Conservation (phyloP, 2,797 vertebrate genomes). For the Eulemur rubriventer region DNA sequence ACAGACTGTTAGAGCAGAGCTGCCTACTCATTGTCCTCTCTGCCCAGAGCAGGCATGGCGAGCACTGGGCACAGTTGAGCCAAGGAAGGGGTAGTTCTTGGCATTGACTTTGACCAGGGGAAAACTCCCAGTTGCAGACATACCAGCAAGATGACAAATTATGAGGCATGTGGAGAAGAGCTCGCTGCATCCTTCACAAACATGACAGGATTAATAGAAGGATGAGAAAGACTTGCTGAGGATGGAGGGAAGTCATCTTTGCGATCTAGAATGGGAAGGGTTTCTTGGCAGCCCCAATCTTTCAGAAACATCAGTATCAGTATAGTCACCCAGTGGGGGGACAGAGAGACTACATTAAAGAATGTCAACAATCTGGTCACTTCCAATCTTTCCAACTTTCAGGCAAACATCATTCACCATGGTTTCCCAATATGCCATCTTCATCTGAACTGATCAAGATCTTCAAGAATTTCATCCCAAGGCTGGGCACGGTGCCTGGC, state of each 20-base stretch:
- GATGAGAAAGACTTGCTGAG: background rate
- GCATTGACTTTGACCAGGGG: background rate
- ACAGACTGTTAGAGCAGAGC: background rate
- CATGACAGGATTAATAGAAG: background rate
- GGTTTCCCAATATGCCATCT: background rate
- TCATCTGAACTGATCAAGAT: background rate
- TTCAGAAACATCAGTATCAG: background rate
- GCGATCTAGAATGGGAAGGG: background rate
- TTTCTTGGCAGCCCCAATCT: background rate
- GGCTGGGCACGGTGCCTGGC: background rate
- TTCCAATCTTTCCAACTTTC: background rate
- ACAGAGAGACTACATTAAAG: background rate
- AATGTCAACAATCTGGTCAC: background rate
- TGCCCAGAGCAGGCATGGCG: background rate
- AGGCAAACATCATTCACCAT: background rate
- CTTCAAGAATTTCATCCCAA: background rate
- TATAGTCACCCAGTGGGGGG: background rate
- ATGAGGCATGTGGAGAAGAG: background rate
- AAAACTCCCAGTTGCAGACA: background rate
- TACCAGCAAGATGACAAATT: background rate
- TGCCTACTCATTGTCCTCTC: background rate
- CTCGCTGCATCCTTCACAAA: background rate
- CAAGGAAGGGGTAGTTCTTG: background rate
- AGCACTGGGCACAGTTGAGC: background rate
- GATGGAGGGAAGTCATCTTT: background rate